Base-by-base conservation (phyloP, 2,113 vertebrate species). In the Mus spicilegus region DNA sequence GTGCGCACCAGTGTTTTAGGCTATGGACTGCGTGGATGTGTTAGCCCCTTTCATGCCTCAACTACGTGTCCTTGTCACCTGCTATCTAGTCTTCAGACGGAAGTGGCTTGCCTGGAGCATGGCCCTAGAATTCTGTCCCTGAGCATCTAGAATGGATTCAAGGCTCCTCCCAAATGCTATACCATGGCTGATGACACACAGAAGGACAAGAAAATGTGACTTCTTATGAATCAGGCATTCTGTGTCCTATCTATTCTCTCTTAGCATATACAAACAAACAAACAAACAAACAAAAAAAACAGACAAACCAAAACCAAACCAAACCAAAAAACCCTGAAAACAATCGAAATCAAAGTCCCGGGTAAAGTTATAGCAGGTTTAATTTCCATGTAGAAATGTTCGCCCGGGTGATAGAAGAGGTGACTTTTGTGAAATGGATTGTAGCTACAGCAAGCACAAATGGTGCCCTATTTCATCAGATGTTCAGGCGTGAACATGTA, bases 381-480 rank as follows among this genome's bases (percentile, higher is more conserved):
- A 72, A 94, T 84, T 89, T 87, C 22, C 42, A 11, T 6, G 24
- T 1, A 58, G 86, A 89, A 58, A 49, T 46, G 8, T 90, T 76
- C 75, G 16, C 19, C 14, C 67, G 13, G 36, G 20, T 0, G 28
- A 28, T 0, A 13, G 39, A 61, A 72, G 89, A 56, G 46, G 4
- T 36, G n/a, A 89, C 54, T 88, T 85, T 85, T 14, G 12, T 67
- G 4, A 19, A 7, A 5, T 5, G 77, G 1, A 69, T 49, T 75
- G 20, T 10, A 36, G 56, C 3, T 28, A 5, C 19, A 58, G 70
- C 3, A 13, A 46, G 26, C 30, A 14, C 58, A 19, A 30, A 13
- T 24, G 20, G 0, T 36, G 1, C 4, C 2, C 61, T 36, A 2
- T 17, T 11, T 14, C n/a, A 65, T 39, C 36, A 3, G 33, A 19